phyloP scores from a whole-genome alignment of 2,888 invertebrate species.

The Scotopteryx bipunctaria region DNA sequence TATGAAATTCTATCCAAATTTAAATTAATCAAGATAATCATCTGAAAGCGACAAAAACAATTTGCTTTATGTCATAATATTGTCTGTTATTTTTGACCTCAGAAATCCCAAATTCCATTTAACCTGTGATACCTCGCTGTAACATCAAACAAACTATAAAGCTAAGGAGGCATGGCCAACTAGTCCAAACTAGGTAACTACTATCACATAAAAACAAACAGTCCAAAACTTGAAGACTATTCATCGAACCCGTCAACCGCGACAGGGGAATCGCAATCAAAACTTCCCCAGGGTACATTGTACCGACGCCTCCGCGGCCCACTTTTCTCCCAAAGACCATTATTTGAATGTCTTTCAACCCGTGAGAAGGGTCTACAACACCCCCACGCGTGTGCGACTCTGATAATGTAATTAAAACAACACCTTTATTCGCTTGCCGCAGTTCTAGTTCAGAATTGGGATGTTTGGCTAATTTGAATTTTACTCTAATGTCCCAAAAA shows the following conservation, averaged over 20 bases:
- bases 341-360: conserved; percentile 82
- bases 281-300: conserved; percentile 54
- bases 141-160: conserved; percentile 11
- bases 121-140: neutral
- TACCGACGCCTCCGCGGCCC: conserved; percentile 45
- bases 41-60: neutral
- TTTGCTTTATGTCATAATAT: neutral
- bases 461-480: conserved; percentile 25
- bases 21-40: too few relatives aligned
- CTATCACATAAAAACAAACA: conserved; percentile 48
- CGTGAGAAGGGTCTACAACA: conserved; percentile 75
- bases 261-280: conserved; percentile 76
- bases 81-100: neutral
- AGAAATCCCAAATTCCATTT: neutral
- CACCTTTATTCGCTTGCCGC: conserved; percentile 70
- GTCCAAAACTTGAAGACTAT: conserved; percentile 47
- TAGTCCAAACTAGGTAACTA: conserved; percentile 27
- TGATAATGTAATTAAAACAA: conserved; percentile 84
- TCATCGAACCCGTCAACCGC: conserved; percentile 68
- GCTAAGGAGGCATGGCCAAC: conserved; percentile 6
- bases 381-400: conserved; percentile 71
- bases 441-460: conserved; percentile 23
- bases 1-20: too few relatives aligned
- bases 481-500: neutral
- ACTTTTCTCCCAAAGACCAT: conserved; percentile 73